These are phyloP conservation scores for Aphelinus atriplicis DNA, from an alignment of 1,140 invertebrate species.

Conservation along the genomic window DNA sequence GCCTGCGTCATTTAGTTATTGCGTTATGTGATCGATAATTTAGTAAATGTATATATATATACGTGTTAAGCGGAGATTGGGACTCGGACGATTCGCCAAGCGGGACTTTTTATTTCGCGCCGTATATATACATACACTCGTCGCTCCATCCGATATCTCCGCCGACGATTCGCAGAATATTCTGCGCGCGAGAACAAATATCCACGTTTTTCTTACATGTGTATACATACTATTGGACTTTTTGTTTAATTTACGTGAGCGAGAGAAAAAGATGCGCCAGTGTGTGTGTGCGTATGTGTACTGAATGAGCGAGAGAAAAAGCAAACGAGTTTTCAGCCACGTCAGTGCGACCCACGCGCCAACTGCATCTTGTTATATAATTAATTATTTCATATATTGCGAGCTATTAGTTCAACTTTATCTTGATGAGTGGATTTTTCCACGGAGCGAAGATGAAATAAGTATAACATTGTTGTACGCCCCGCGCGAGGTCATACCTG, in stretches of 20 bases:
- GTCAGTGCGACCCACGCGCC: constrained; percentile 14
- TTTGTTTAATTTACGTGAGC: not conserved
- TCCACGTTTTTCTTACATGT: constrained; percentile 7
- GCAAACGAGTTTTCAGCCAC: constrained; percentile 32
- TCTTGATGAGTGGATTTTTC: constrained; percentile 54
- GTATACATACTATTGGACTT: too few species aligned
- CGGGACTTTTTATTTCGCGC: too few species aligned
- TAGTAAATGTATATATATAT: constrained; percentile 20
- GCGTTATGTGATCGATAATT: constrained; percentile 33
- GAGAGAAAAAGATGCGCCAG: not conserved
- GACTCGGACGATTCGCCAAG: too few species aligned
- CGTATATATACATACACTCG: too few species aligned
- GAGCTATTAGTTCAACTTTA: constrained; percentile 55
- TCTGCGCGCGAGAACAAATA: constrained; percentile 9
- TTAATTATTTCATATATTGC: constrained; percentile 57
- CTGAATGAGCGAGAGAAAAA: not conserved
- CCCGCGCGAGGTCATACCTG: too few species aligned
- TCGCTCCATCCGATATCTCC: too few species aligned
- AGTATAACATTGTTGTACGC: not conserved
- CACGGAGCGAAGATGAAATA: constrained; percentile 33
- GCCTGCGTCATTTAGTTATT: constrained; percentile 24
- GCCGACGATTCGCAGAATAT: too few species aligned
- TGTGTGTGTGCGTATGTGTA: not conserved
- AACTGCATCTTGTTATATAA: constrained; percentile 46
- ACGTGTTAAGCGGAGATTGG: too few species aligned